Evolutionary conservation across 2,888 invertebrate species (phyloP).

Genomic region (Sussaba pulchella): DNA sequence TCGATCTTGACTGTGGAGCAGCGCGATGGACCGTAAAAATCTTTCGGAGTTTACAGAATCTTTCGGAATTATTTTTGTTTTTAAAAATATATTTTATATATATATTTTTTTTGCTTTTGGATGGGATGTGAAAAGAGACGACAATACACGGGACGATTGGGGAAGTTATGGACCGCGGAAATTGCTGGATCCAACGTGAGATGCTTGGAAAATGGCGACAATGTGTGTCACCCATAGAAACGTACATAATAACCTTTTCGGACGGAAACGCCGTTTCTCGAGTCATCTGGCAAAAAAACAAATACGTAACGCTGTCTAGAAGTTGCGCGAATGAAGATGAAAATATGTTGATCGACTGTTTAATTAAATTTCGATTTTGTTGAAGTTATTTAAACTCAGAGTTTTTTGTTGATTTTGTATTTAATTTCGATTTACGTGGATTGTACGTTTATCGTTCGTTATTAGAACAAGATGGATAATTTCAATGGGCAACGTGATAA

Average conservation of each 20-base stretch:
- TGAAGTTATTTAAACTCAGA: too few species aligned
- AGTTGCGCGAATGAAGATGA: not conserved
- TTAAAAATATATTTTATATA: slow-evolving; percentile 13
- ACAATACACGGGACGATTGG: too few species aligned
- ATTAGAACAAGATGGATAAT: too few species aligned
- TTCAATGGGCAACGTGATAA: too few species aligned
- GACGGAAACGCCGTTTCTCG: slow-evolving; percentile 16
- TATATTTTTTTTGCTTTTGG: too few species aligned
- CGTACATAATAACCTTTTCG: slow-evolving; percentile 19
- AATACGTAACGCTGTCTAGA: slow-evolving; percentile 5
- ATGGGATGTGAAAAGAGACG: too few species aligned
- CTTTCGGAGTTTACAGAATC: not conserved
- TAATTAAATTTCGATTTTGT: not conserved
- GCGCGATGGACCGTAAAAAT: not conserved
- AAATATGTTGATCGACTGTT: not conserved
- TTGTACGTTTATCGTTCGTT: too few species aligned
- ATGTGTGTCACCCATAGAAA: slow-evolving; percentile 41
- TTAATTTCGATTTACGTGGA: too few species aligned
- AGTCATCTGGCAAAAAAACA: not conserved
- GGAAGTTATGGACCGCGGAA: too few species aligned
- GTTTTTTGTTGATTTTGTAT: too few species aligned
- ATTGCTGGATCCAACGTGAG: not conserved
- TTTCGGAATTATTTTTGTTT: not conserved
- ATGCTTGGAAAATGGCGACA: slow-evolving; percentile 39
- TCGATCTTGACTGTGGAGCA: too few species aligned